phyloP scores from a whole-genome alignment of 1,140 invertebrate genomes.

The Coptotermes formosanus region DNA sequence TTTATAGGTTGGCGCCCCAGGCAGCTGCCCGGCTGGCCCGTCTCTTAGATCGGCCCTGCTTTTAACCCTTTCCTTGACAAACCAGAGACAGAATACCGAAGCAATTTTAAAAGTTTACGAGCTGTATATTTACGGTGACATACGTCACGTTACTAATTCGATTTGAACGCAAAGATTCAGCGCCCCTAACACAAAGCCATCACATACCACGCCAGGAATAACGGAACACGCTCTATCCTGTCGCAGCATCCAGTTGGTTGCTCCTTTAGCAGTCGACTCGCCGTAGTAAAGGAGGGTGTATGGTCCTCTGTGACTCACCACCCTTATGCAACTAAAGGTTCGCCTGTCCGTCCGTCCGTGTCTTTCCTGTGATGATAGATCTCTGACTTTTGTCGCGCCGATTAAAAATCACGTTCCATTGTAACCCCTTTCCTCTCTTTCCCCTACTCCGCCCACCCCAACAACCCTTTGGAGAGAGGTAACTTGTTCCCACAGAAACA shows the following conservation, averaged over 20 bases:
- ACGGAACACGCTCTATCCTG: background rate
- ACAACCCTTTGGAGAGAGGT: background rate
- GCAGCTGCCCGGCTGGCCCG: too few relatives aligned
- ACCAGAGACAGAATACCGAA: too few relatives aligned
- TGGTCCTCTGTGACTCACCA: background rate
- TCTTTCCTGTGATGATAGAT: background rate
- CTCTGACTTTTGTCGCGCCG: constrained; percentile 20
- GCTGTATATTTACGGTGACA: too few relatives aligned
- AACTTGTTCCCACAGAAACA: constrained; percentile 19
- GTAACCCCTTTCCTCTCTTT: background rate
- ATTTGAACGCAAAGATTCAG: too few relatives aligned
- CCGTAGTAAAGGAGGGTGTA: background rate
- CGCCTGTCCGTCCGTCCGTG: background rate
- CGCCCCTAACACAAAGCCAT: background rate
- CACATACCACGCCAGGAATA: background rate
- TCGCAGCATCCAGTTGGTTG: background rate
- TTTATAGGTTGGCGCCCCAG: too few relatives aligned
- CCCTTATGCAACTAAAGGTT: background rate
- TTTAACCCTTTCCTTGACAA: too few relatives aligned
- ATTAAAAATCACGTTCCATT: constrained; percentile 27
- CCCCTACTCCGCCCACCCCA: background rate
- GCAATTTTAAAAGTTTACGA: too few relatives aligned
- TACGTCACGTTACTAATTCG: too few relatives aligned
- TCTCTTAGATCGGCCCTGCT: too few relatives aligned
- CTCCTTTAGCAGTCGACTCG: background rate